Conservation (phyloP, 1,140 invertebrate genomes). For the Agrilus planipennis region DNA sequence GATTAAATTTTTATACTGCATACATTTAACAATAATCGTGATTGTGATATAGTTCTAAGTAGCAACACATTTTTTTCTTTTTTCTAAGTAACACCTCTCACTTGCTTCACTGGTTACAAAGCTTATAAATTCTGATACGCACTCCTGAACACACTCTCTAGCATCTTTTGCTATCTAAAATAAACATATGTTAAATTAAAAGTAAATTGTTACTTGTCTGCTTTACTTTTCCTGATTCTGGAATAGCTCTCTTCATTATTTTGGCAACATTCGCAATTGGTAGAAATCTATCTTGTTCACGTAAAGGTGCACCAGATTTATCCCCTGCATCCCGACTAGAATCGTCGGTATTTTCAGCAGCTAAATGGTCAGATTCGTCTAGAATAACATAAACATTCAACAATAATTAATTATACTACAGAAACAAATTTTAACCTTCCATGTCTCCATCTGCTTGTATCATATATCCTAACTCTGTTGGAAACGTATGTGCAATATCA, state of each 20-base stretch:
- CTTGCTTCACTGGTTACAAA: constrained; percentile 98
- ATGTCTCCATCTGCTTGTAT: constrained; percentile 39
- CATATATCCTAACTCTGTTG: constrained; percentile 28
- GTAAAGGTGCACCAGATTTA: constrained; percentile 42
- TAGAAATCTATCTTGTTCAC: constrained; percentile 90
- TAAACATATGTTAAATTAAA: constrained; percentile 1
- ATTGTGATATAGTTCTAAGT: constrained; percentile 4
- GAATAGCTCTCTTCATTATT: constrained; percentile 98
- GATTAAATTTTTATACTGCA: too few species aligned
- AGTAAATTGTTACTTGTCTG: not conserved
- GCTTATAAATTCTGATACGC: constrained; percentile 98
- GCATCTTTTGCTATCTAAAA: constrained; percentile 96
- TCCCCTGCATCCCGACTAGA: constrained; percentile 49
- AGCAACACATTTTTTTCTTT: too few species aligned
- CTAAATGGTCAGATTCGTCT: constrained; percentile 27
- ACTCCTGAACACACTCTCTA: constrained; percentile 98
- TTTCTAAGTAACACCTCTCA: constrained; percentile 93
- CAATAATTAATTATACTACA: not conserved
- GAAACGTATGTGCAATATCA: constrained; percentile 34
- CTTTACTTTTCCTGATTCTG: constrained; percentile 82
- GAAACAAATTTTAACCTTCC: constrained; percentile 32
- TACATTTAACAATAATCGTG: not conserved
- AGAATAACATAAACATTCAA: not conserved
- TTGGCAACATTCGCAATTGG: constrained; percentile 98
- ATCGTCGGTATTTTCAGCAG: constrained; percentile 60